Evolutionary conservation across 2,888 invertebrate species (phyloP), one percentile per base, ranked within the genome.

Genomic region (Mythimna ferrago): DNA sequence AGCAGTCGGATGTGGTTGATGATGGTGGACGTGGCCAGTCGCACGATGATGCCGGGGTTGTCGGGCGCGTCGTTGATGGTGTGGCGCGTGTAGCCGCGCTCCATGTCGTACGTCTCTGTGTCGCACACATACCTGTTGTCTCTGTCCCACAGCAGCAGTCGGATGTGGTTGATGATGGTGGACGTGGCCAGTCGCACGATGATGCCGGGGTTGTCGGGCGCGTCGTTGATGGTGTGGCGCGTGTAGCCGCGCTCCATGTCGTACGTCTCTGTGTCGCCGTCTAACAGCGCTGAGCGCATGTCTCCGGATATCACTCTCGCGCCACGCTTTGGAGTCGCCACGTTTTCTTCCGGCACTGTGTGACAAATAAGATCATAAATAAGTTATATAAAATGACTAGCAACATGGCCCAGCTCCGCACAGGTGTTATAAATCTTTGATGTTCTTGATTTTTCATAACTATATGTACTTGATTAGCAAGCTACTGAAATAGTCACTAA

Each of bases 211-310:
- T 98, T 97, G 93, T 97, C 89, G 68, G 92, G 97, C 79, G 97
- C 97, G 86, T 98, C 98, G 85, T 97, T 98, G 90, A 99, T 99
- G 78, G 98, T 97, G 94, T 99, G 99, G 0, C 99, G 97, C 9
- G 99, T 98, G 92, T 98, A 99, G 6, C 98, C 99, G 81, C 98
- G 97, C 93, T 99, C 99, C 98, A 99, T 98, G 94, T 99, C 99
- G 93, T 99, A 99, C 86, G 97, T 97, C 80, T 97, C 97, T 58
- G 97, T 97, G 95, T 99, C 99, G 0, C 99, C 99, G 92, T 99
- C 99, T 53, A 99, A 96, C 81, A 99, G 96, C 61, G 98, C 98
- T 54, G 98, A 97, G 76, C 98, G 97, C 97, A 99, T 98, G 96
- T 99, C 99, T 14, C 99, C 99, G 41, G 98, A 97, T 16, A 99